Percentiles rank a stretch among this genome's conserved stretches.
phyloP scores from a whole-genome alignment of 1,140 invertebrate species.

The Pissodes strobi region DNA sequence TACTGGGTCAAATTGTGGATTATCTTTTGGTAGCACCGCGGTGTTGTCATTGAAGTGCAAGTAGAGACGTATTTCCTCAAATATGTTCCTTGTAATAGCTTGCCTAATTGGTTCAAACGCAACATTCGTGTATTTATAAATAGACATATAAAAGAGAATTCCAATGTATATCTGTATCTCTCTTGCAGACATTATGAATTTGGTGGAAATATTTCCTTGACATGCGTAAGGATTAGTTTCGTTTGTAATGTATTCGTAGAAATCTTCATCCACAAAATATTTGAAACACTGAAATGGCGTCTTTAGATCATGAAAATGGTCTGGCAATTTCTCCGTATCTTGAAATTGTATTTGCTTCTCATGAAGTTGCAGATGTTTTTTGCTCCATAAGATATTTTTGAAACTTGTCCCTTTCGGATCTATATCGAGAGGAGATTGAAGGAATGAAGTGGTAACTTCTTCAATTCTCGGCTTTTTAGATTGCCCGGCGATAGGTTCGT shows the following conservation, averaged over 20 bases:
- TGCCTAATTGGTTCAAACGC: slow-evolving; percentile 1
- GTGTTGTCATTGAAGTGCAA: slow-evolving; percentile 2
- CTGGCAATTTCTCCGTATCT: slow-evolving; percentile 1
- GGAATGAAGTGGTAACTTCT: not conserved
- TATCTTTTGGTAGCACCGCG: not conserved
- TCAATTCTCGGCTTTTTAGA: not conserved
- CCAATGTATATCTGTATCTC: slow-evolving; percentile 5
- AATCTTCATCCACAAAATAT: slow-evolving; percentile 7
- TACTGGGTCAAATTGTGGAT: slow-evolving; percentile 6
- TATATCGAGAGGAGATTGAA: too few species aligned
- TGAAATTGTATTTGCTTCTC: slow-evolving; percentile 2
- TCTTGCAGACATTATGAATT: slow-evolving; percentile 6
- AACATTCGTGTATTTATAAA: slow-evolving; percentile 4
- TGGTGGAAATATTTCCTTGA: slow-evolving; percentile 3
- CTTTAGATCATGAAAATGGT: not conserved
- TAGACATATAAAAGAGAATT: too few species aligned
- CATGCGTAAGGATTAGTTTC: slow-evolving; percentile 2
- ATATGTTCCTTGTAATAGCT: not conserved
- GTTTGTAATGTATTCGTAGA: slow-evolving; percentile 1
- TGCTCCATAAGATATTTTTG: slow-evolving; percentile 2
- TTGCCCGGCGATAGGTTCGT: not conserved
- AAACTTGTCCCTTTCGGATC: too few species aligned
- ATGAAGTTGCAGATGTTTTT: slow-evolving; percentile 3
- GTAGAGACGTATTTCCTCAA: slow-evolving; percentile 1
- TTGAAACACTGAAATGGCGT: slow-evolving; percentile 9